These are phyloP conservation scores for Drosophila hamatofila DNA, from an alignment of 2,888 invertebrate species.

Conservation along the genomic window DNA sequence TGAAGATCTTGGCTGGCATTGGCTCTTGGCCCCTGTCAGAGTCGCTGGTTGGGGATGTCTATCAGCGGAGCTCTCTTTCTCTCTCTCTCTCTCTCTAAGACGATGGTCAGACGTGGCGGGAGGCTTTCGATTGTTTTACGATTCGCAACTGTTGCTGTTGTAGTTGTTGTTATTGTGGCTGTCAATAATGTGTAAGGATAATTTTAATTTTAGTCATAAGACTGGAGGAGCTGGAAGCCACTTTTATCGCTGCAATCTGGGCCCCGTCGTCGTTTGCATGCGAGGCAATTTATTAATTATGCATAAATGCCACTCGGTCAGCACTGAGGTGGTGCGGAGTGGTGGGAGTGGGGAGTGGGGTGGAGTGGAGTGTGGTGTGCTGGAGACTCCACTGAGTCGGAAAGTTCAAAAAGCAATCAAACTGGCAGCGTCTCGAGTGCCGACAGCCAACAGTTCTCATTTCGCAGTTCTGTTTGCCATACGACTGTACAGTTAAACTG, in stretches of 20 bases:
- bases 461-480: conserved; percentile 14
- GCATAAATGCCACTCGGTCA: conserved; percentile 65
- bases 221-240: conserved; percentile 22
- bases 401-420: conserved; percentile 75
- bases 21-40: conserved; percentile 20
- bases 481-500: conserved; percentile 59
- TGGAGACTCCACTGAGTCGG: conserved; percentile 36
- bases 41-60: conserved; percentile 39
- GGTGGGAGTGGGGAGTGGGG: neutral
- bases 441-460: conserved; percentile 53
- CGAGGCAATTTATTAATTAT: conserved; percentile 79
- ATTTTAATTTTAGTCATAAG: conserved; percentile 69
- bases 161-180: conserved; percentile 23
- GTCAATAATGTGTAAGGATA: conserved; percentile 72
- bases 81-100: conserved; percentile 29
- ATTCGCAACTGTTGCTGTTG: conserved; percentile 52
- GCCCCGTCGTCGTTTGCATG: conserved; percentile 52
- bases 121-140: conserved; percentile 61
- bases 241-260: conserved; percentile 64
- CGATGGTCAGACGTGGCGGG: neutral
- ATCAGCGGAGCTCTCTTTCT: conserved; percentile 46
- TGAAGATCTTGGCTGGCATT: conserved; percentile 49
- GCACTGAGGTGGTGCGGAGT: neutral
- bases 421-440: conserved; percentile 54
- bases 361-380: neutral